Base-by-base conservation (phyloP, 2,113 vertebrate species). In the Tauraco erythrolophus region DNA sequence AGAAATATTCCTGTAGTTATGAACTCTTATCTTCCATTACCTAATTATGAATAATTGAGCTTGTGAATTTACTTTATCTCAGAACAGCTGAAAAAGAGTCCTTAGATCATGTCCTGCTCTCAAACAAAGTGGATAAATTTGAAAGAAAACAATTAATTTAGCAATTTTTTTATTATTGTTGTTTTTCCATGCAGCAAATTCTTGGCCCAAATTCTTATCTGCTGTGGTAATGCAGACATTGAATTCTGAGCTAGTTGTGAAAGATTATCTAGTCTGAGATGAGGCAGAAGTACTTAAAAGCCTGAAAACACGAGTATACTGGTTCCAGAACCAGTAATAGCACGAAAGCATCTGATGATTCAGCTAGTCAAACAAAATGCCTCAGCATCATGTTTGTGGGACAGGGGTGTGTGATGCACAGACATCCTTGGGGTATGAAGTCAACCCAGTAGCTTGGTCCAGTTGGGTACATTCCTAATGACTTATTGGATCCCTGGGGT, bases 331-430 rank as follows among this genome's bases (percentile, higher is more conserved):
- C 3, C 9, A 80, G 33, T n/a, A 66, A 53, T 39, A n/a, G 4
- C 43, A 53, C 9, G 68, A 77, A 57, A 35, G 1, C 23, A 22
- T 48, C 14, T 68, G 33, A 7, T 7, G 2, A n/a, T 23, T 71
- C 57, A 84, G 5, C 17, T 39, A 53, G 6, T 16, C 17, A 43
- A n/a, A 27, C 5, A 88, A 80, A 88, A 51, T 48, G 1, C 4
- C 8, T 79, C 33, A 43, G 7, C 8, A 24, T 39, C 8, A 6
- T 2, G 0, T 28, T 8, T n/a, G 13, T 72, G 31, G 31, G 9
- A 37, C 14, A 45, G 15, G 48, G 0, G 0, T 13, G 5, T 8
- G 33, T 33, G 19, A 4, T 31, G 11, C 10, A 11, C 3, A 48
- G 17, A 18, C 7, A 35, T 35, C 50, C 15, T 45, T 50, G 35